phyloP scores from a whole-genome alignment of 2,113 vertebrate genomes.

The Aegithalos caudatus region DNA sequence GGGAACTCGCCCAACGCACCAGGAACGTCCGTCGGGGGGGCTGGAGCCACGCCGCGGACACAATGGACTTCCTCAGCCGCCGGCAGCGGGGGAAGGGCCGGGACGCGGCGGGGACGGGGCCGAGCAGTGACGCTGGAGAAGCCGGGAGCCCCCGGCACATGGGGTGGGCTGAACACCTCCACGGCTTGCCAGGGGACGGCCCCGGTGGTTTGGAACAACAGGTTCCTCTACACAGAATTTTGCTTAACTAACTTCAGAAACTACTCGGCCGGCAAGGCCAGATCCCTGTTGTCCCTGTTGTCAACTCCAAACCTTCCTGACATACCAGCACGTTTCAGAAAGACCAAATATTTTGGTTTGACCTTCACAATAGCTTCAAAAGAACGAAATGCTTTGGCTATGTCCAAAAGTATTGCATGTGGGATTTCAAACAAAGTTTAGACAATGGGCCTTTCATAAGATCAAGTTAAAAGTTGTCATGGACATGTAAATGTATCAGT shows the following conservation, averaged over 20 bases:
- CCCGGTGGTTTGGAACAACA: background rate
- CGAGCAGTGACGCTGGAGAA: background rate
- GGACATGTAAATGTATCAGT: background rate
- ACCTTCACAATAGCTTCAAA: background rate
- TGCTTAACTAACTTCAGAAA: background rate
- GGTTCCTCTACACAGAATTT: background rate
- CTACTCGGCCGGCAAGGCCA: background rate
- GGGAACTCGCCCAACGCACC: slow-evolving; percentile 45
- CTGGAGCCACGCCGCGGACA: background rate
- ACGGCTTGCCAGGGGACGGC: background rate
- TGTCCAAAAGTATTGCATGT: background rate
- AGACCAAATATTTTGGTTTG: background rate
- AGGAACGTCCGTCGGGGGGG: background rate
- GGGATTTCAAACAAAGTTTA: background rate
- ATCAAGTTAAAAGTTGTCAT: background rate
- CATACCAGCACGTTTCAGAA: background rate
- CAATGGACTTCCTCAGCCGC: background rate
- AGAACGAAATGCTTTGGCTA: background rate
- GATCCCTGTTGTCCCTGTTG: background rate
- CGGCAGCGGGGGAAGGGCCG: background rate
- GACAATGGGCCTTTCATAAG: background rate
- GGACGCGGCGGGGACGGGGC: background rate
- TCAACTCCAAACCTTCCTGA: background rate
- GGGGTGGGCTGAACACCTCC: fast-evolving
- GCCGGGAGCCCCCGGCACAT: fast-evolving